phyloP scores from a whole-genome alignment of 2,888 invertebrate genomes.

The Lasioglossum lativentre region DNA sequence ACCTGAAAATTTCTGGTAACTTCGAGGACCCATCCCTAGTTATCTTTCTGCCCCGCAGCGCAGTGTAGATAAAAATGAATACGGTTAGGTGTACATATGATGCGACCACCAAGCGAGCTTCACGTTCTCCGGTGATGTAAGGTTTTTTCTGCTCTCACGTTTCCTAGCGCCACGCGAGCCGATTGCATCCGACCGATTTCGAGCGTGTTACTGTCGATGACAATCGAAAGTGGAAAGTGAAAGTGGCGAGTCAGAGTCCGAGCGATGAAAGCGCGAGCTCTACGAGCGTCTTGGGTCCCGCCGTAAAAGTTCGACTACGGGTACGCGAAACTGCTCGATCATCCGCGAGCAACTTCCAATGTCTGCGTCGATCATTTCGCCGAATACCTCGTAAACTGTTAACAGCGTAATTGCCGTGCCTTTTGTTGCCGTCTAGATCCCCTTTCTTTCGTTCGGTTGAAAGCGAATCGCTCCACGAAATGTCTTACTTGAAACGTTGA shows the following conservation, averaged over 20 bases:
- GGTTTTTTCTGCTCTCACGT: neutral
- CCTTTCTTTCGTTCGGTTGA: constrained; percentile 7
- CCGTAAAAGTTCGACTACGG: constrained; percentile 22
- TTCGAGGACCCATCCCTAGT: no score
- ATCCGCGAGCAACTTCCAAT: neutral
- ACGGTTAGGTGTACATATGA: neutral
- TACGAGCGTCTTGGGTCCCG: constrained; percentile 4
- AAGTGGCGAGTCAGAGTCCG: constrained; percentile 68
- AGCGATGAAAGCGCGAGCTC: constrained; percentile 58
- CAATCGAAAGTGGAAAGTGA: constrained; percentile 79
- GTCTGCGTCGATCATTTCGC: constrained; percentile 17
- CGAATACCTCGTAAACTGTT: constrained; percentile 24
- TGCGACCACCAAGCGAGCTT: neutral
- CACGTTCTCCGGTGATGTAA: neutral
- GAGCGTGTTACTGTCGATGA: constrained; percentile 20
- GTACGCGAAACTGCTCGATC: constrained; percentile 33
- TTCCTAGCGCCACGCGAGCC: constrained; percentile 3
- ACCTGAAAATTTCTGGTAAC: no score
- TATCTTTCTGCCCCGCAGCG: no score
- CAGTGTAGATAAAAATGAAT: no score
- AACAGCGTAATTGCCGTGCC: constrained; percentile 9
- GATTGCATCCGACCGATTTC: constrained; percentile 19
- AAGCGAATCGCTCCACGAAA: neutral
- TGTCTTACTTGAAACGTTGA: neutral
- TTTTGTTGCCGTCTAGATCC: constrained; percentile 22